Evolutionary conservation across 2,888 invertebrate genomes (phyloP).

Genomic region (Zonitis immaculata): DNA sequence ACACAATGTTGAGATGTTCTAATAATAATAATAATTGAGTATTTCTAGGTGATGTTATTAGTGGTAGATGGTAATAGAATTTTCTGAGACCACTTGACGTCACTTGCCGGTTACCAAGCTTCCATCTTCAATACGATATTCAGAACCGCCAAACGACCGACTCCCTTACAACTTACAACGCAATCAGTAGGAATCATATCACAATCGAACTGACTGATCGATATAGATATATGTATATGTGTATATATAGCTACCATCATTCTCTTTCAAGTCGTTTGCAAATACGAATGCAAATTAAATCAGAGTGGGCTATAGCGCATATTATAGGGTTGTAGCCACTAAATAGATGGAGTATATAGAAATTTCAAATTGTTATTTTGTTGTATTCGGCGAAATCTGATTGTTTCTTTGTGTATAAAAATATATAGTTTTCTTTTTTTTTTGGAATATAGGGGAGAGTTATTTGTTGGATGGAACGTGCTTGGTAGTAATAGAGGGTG

Average conservation of each 20-base stretch:
- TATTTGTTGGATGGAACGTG: conserved; percentile 6
- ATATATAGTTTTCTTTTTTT: too few species aligned
- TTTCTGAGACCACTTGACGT: conserved; percentile 47
- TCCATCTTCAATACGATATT: conserved; percentile 34
- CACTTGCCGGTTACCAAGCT: conserved; percentile 48
- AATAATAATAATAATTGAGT: neutral
- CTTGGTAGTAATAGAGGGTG: neutral
- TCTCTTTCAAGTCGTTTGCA: conserved; percentile 1
- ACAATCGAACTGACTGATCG: conserved; percentile 25
- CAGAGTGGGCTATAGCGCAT: neutral
- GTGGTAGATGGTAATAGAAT: conserved; percentile 24
- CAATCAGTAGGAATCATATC: conserved; percentile 37
- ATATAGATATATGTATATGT: too few species aligned
- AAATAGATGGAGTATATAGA: neutral
- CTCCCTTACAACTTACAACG: conserved; percentile 16
- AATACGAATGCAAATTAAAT: conserved; percentile 17
- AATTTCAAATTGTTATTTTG: neutral
- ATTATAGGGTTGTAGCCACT: neutral
- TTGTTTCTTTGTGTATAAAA: neutral
- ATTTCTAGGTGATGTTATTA: conserved; percentile 8
- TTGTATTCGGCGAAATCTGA: neutral
- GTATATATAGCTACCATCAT: conserved; percentile 2
- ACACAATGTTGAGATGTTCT: too few species aligned
- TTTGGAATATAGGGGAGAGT: neutral
- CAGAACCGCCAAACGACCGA: conserved; percentile 17